Evolutionary conservation across 2,797 vertebrate species (phyloP), one percentile per base, ranked within the genome.

Genomic region (Danio tinwini): DNA sequence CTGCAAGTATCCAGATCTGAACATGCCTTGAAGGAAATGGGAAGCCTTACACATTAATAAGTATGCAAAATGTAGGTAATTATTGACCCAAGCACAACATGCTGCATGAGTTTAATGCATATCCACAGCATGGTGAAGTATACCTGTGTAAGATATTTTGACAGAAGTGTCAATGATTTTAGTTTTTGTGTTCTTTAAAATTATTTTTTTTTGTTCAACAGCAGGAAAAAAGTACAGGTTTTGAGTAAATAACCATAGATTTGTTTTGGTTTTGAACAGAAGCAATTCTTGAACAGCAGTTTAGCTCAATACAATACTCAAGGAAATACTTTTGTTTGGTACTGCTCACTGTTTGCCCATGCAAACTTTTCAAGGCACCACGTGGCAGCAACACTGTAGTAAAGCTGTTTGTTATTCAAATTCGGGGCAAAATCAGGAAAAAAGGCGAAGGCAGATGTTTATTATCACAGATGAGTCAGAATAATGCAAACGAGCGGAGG

Each of bases 401-500:
- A 44, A 55, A 40, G 10, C 45, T 50, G 75, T 82, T 84, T 83
- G 80, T 69, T 53, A 59, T 72, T 82, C 84, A 84, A 78, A 84
- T 82, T 63, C 75, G 68, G 74, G 83, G 74, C 19, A 67, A 85
- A 84, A 85, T 82, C 52, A 50, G 80, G 82, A 84, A 83, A 67
- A 80, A 87, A 83, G 65, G 7, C 44, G 76, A 81, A 75, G 76
- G 64, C 67, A 67, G 81, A 81, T 86, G 80, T 87, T 86, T 82
- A 58, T 81, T 72, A 76, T 81, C 76, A 77, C 68, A 62, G 65
- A 85, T 85, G 81, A 86, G 84, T 86, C 85, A 83, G 85, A 86
- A 78, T 76, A 70, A 82, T 85, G 81, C 70, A 81, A 75, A 84
- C 10, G 44, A 40, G 17, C 5, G 11, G 17, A 83, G 85, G 83